A percentile compares a stretch with the other conserved stretches of the same genome.
These are phyloP conservation scores for Meandrusa payeni DNA, from an alignment of 2,888 invertebrate species.

Conservation along the genomic window DNA sequence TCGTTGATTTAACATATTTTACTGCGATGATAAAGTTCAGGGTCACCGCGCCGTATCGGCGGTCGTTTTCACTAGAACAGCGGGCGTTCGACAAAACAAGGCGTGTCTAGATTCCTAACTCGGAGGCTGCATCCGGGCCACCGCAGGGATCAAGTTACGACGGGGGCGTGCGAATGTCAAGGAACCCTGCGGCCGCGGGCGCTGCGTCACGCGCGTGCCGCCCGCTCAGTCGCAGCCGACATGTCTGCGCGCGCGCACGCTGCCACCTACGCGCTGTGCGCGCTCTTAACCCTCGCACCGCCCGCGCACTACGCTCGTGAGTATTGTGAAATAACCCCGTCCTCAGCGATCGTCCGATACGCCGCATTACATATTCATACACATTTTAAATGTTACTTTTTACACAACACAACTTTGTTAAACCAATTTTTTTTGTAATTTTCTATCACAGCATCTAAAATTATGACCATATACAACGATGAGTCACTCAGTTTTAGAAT, in stretches of 20 bases:
- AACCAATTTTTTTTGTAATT: background rate
- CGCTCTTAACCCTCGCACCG: slow-evolving; percentile 34
- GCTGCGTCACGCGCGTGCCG: slow-evolving; percentile 32
- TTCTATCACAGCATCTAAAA: slow-evolving; percentile 3
- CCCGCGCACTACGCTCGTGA: slow-evolving; percentile 48
- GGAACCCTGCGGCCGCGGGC: slow-evolving; percentile 56
- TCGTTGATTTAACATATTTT: slow-evolving; percentile 46
- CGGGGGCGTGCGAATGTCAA: slow-evolving; percentile 75
- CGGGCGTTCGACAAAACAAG: slow-evolving; percentile 54
- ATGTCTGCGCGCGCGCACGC: slow-evolving; percentile 68
- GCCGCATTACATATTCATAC: slow-evolving; percentile 8
- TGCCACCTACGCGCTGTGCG: slow-evolving; percentile 28
- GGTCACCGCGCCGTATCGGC: slow-evolving; percentile 52
- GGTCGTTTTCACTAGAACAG: slow-evolving; percentile 54
- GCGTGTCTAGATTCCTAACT: slow-evolving; percentile 70
- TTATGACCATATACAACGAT: slow-evolving; percentile 14
- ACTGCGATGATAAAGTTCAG: slow-evolving; percentile 63
- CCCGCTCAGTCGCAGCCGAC: slow-evolving; percentile 59
- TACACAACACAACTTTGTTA: slow-evolving; percentile 7
- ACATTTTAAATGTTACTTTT: slow-evolving; percentile 6
- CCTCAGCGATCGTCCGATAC: slow-evolving; percentile 4
- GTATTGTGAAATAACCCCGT: slow-evolving; percentile 34
- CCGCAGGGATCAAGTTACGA: slow-evolving; percentile 62
- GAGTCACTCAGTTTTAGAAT: slow-evolving; percentile 21
- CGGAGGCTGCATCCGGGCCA: slow-evolving; percentile 78